Percentiles rank a stretch among this genome's conserved stretches.
Evolutionary conservation across 2,797 vertebrate genomes (phyloP).

Genomic region (Masticophis lateralis): DNA sequence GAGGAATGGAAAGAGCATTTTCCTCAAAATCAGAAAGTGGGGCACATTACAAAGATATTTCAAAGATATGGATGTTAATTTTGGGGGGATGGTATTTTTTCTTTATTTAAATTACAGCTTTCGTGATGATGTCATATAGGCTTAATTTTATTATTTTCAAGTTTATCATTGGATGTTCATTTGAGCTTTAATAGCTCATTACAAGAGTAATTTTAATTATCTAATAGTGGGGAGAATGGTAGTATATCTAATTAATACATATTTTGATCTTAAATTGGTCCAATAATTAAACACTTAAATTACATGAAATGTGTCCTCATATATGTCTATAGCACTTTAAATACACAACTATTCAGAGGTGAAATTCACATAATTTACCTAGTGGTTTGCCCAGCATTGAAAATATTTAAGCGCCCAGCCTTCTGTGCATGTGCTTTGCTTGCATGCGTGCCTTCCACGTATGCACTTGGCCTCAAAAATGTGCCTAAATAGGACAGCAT

Average conservation of each 20-base stretch:
- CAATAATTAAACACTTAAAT: background rate
- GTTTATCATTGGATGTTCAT: background rate
- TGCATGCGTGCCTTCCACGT: accelerated
- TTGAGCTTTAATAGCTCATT: background rate
- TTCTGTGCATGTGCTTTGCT: no score
- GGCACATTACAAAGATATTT: background rate
- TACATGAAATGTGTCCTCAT: background rate
- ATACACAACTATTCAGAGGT: background rate
- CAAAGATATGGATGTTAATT: no score
- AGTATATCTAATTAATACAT: background rate
- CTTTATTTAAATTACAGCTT: background rate
- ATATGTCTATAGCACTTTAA: background rate
- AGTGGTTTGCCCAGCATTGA: no score
- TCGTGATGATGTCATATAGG: background rate
- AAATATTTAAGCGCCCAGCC: no score
- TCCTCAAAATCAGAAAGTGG: background rate
- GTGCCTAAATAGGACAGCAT: no score
- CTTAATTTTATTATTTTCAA: background rate
- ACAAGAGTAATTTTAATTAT: background rate
- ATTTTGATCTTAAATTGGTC: background rate
- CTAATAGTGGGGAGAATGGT: background rate
- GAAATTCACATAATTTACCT: no score
- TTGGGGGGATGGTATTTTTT: background rate
- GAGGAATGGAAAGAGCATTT: background rate
- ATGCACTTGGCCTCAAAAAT: no score